Conservation (phyloP, 2,113 vertebrate genomes). For the Albula goreensis region DNA sequence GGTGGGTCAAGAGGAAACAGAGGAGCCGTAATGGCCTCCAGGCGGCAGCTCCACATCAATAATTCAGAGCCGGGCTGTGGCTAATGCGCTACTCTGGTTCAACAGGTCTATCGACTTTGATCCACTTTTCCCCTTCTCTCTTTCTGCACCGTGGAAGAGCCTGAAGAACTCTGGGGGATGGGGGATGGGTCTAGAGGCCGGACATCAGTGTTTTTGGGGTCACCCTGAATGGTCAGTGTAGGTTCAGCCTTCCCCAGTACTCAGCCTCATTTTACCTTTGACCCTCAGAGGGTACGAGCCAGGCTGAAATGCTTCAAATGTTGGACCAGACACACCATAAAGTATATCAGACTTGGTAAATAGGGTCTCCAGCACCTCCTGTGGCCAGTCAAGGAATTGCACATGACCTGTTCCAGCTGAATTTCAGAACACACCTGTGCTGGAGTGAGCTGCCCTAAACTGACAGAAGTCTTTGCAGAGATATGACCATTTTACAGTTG, state of each 20-base stretch:
- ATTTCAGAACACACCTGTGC: too few species aligned
- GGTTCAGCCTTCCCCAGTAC: not conserved
- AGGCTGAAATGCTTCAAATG: not conserved
- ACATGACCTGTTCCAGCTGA: too few species aligned
- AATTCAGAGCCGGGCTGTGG: not conserved
- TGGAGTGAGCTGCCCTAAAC: too few species aligned
- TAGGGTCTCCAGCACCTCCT: too few species aligned
- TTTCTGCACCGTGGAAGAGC: not conserved
- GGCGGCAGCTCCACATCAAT: not conserved
- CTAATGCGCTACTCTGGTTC: not conserved
- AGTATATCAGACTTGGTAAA: too few species aligned
- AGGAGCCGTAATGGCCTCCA: conserved; percentile 4
- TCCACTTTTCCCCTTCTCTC: not conserved
- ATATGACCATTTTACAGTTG: too few species aligned
- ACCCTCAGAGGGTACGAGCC: not conserved
- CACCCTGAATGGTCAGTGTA: not conserved
- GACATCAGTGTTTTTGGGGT: not conserved
- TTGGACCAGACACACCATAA: not conserved
- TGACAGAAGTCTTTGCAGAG: too few species aligned
- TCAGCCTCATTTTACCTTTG: not conserved
- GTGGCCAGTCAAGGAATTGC: too few species aligned
- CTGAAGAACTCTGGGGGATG: not conserved
- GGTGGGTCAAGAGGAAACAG: not conserved
- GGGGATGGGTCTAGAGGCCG: not conserved
- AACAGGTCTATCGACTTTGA: conserved; percentile 9